Evolutionary conservation across 2,113 vertebrate species (phyloP).

Genomic region (Machaerirhynchus nigripectus): DNA sequence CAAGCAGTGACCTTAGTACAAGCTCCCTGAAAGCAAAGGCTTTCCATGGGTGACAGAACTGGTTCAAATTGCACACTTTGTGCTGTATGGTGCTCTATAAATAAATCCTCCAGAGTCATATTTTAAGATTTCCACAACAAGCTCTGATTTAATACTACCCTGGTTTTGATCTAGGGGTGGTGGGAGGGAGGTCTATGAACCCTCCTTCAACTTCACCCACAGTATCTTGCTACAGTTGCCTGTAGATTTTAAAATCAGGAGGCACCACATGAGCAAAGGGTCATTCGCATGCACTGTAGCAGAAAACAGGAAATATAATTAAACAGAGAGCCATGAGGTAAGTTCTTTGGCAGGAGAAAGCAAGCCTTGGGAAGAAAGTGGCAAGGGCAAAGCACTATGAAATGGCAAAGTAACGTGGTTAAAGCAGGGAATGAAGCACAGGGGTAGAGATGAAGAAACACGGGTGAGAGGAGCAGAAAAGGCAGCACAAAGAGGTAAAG

Average conservation of each 20-base stretch:
- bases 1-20: background rate
- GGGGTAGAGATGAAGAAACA: background rate
- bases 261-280: background rate
- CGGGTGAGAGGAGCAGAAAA: background rate
- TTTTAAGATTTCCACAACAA: background rate
- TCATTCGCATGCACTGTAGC: background rate
- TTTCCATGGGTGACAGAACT: background rate
- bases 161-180: background rate
- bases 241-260: background rate
- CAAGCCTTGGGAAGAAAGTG: background rate
- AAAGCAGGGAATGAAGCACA: background rate
- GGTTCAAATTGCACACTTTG: background rate
- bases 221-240: background rate
- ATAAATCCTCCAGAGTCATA: background rate
- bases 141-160: background rate
- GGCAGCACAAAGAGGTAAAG: background rate
- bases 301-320: conserved; percentile 8
- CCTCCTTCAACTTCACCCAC: background rate
- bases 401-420: background rate
- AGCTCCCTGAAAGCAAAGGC: background rate
- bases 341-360: background rate
- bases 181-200: background rate
- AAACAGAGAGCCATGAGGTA: background rate
- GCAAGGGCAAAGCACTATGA: background rate
- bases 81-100: background rate